Evolutionary conservation across 2,888 invertebrate species (phyloP), one percentile per base, ranked within the genome.

Genomic region (Eilema depressum): DNA sequence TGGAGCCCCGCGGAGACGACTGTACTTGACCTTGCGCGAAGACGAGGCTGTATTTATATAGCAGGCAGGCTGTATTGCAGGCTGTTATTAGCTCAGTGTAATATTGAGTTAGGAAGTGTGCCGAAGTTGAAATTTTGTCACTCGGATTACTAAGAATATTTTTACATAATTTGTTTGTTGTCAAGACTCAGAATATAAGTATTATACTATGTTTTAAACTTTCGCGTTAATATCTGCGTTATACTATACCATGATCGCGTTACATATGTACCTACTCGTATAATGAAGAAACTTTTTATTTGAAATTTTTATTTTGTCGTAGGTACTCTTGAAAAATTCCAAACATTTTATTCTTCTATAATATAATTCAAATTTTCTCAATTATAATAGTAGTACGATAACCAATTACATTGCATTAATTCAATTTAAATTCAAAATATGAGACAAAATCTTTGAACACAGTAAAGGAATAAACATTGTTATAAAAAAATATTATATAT

Each of bases 1-100:
- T 56, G 63, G n/a, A 63, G 25, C 33, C 47, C 66, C 59, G 17
- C n/a, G 41, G 57, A 23, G 28, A 25, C 61, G 30, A 11, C 59
- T 47, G 63, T 60, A 64, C 69, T 69, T 69, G 69, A 69, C 69
- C 69, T 69, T 69, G 64, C n/a, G 47, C 17, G 23, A 30, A 14
- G 11, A 30, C 30, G 30, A 25, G 26, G 30, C 26, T 28, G 47
- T 47, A 60, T 56, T 63, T 41, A 64, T 69, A 25, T 63, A 68
- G 28, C 26, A 63, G 11, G 25, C 56, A 26, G 68, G 33, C 53
- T 68, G 67, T 68, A 37, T 47, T 30, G 41, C 41, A 28, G 14
- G n/a, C 47, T 30, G 59, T 53, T 53, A 10, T 53, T 12, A 20
- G 11, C 28, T 26, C 26, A 63, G 41, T 61, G 60, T 61, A 41